A percentile compares a stretch with the other conserved stretches of the same genome.
phyloP scores from a whole-genome alignment of 2,888 invertebrate genomes.

The Acronicta leporina region DNA sequence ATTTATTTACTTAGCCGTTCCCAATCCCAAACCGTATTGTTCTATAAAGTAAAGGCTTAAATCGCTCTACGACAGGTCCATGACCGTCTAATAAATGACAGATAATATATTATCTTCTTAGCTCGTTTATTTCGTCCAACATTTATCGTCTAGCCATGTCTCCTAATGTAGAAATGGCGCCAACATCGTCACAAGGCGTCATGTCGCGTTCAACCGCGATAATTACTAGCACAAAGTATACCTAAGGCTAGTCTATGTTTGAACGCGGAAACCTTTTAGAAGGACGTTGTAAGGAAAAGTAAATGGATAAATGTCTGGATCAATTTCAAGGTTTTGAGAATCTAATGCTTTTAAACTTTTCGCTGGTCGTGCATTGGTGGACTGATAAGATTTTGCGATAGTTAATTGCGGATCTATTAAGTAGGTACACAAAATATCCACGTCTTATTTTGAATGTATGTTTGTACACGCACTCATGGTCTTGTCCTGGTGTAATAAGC shows the following conservation, averaged over 20 bases:
- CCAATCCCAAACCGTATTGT: no score
- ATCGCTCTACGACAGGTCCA: no score
- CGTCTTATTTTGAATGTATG: no score
- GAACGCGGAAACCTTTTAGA: conserved; percentile 40
- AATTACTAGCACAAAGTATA: conserved; percentile 32
- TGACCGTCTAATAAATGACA: not conserved
- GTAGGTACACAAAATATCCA: no score
- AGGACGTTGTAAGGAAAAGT: conserved; percentile 43
- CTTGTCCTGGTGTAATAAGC: no score
- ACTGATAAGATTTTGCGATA: no score
- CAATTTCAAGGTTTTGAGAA: conserved; percentile 32
- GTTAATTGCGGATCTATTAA: no score
- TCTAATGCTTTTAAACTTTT: not conserved
- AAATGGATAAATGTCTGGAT: conserved; percentile 5
- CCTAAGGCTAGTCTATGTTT: not conserved
- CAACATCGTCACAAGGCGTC: conserved; percentile 27
- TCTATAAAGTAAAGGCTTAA: no score
- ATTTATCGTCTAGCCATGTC: conserved; percentile 4
- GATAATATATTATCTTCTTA: not conserved
- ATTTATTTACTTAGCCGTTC: no score
- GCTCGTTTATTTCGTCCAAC: not conserved
- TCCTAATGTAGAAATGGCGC: conserved; percentile 29
- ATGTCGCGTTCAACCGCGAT: conserved; percentile 21
- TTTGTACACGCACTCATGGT: no score
- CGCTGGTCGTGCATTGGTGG: no score